These are phyloP conservation scores for Meles meles DNA, from an alignment of 2,113 vertebrate species.

Conservation along the genomic window DNA sequence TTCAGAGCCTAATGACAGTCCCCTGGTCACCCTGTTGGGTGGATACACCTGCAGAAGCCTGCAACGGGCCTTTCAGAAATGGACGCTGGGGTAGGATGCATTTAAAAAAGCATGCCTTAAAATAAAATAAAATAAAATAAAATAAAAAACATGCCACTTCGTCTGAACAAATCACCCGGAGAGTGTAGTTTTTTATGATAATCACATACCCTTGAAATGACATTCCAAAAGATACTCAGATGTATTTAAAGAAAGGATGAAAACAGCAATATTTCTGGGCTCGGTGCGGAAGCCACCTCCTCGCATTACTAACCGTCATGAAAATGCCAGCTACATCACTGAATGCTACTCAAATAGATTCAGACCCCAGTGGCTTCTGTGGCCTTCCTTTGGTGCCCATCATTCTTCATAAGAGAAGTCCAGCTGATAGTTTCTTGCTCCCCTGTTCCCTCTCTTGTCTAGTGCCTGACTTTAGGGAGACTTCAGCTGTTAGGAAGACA, in stretches of 20 bases:
- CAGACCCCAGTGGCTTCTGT: no score
- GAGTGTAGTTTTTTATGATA: not conserved
- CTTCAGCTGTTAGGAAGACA: not conserved
- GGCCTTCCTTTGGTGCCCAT: not conserved
- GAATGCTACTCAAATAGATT: not conserved
- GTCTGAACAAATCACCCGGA: no score
- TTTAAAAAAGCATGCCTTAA: not conserved
- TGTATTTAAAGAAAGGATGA: not conserved
- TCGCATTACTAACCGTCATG: not conserved
- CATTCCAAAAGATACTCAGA: not conserved
- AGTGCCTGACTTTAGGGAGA: not conserved
- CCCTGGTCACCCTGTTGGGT: not conserved
- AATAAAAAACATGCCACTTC: no score
- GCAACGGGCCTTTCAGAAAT: not conserved
- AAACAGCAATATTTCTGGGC: not conserved
- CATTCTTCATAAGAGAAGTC: not conserved
- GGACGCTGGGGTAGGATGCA: no score
- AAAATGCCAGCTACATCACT: not conserved
- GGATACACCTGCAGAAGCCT: not conserved
- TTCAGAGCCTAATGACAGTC: not conserved
- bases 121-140: no score
- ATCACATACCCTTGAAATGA: not conserved
- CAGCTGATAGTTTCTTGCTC: accelerated
- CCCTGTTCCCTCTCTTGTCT: not conserved
- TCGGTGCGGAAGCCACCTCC: not conserved